Conservation (phyloP, 2,113 vertebrate species). For the Otocyon megalotis region DNA sequence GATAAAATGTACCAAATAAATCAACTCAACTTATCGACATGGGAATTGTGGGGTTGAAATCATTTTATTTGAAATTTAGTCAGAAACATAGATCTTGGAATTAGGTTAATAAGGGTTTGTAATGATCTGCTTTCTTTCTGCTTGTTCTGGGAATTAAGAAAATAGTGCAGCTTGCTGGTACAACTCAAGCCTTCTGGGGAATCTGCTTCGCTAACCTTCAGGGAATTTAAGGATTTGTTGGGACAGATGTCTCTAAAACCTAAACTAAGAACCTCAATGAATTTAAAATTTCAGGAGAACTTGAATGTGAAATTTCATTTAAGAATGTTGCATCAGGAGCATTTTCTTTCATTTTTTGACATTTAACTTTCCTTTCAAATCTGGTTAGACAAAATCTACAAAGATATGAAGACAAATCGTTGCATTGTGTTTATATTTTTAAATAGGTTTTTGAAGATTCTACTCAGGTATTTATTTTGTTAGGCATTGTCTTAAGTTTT, state of each 20-base stretch:
- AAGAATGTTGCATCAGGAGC: neutral
- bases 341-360: neutral
- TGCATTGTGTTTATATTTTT: neutral
- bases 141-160: conserved; percentile 34
- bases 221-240: neutral
- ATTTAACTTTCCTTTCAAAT: neutral
- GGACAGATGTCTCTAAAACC: neutral
- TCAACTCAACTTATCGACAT: conserved; percentile 55
- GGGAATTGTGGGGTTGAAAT: conserved; percentile 13
- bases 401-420: neutral
- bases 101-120: conserved; percentile 56
- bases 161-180: neutral
- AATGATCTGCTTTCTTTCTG: conserved; percentile 43
- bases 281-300: neutral
- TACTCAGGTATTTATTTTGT: conserved; percentile 11
- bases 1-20: conserved; percentile 69
- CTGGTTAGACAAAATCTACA: neutral
- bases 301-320: neutral
- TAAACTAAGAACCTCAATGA: neutral
- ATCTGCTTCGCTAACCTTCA: neutral
- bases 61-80: conserved; percentile 40
- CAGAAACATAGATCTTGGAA: conserved; percentile 57
- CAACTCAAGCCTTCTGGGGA: neutral
- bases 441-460: neutral
- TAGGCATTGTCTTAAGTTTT: neutral